These are phyloP conservation scores for Petromus typicus DNA, from an alignment of 2,113 vertebrate genomes.

Conservation along the genomic window DNA sequence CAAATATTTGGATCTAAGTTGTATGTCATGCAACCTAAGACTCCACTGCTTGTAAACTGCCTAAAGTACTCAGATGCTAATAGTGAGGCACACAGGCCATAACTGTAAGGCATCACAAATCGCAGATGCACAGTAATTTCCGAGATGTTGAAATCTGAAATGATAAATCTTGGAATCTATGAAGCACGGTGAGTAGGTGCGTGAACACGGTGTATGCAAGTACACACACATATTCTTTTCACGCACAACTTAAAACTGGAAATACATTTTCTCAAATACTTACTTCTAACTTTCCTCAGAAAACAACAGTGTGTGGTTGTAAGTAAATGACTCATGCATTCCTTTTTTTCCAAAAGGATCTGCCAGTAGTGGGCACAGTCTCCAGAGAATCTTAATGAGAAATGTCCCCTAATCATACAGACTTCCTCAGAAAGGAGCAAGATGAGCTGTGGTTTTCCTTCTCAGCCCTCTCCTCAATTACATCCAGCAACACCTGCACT, in stretches of 20 bases:
- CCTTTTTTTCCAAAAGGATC: slow-evolving; percentile 11
- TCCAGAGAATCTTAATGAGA: background rate
- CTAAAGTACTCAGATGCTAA: slow-evolving; percentile 10
- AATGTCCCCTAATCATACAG: background rate
- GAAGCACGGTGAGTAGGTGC: background rate
- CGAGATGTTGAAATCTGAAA: slow-evolving; percentile 23
- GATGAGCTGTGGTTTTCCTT: background rate
- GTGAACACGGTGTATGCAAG: background rate
- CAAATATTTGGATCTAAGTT: slow-evolving; percentile 47
- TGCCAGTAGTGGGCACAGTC: background rate
- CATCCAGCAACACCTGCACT: background rate
- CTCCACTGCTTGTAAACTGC: background rate
- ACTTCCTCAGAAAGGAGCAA: background rate
- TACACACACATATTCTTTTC: background rate
- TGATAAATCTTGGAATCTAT: background rate
- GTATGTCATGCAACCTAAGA: background rate
- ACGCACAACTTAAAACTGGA: background rate
- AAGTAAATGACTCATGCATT: slow-evolving; percentile 35
- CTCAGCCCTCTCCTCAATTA: background rate
- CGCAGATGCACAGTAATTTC: slow-evolving; percentile 24
- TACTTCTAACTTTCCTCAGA: slow-evolving; percentile 43
- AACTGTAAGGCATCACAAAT: slow-evolving; percentile 32
- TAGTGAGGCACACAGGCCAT: slow-evolving; percentile 35
- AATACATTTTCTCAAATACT: slow-evolving; percentile 18
- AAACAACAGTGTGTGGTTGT: slow-evolving; percentile 22